Evolutionary conservation across 2,888 invertebrate species (phyloP).

Genomic region (Carcina quercana): DNA sequence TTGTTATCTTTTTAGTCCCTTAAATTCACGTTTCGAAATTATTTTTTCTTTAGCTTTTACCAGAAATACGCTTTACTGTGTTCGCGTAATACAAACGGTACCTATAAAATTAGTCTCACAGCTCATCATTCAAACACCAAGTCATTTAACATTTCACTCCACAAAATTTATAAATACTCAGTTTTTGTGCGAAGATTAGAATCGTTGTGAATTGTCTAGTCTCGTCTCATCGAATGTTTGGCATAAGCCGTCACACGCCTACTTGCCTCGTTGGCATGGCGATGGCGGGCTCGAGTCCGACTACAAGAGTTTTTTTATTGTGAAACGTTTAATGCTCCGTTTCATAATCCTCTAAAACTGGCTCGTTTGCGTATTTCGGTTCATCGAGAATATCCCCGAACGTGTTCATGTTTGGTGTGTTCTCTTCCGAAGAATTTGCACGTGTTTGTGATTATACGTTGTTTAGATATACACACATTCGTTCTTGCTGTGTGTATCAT

Average conservation of each 20-base stretch:
- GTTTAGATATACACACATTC: too few species aligned
- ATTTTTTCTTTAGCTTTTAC: too few species aligned
- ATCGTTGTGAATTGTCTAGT: slow-evolving; percentile 33
- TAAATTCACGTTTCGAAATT: too few species aligned
- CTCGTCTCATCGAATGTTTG: slow-evolving; percentile 41
- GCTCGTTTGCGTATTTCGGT: too few species aligned
- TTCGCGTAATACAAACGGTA: too few species aligned
- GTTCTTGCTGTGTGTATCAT: too few species aligned
- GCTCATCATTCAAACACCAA: slow-evolving; percentile 4
- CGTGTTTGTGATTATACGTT: too few species aligned
- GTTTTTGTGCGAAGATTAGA: slow-evolving; percentile 22
- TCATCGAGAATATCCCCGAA: slow-evolving; percentile 7
- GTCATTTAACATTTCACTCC: slow-evolving; percentile 7
- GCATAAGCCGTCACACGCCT: slow-evolving; percentile 47
- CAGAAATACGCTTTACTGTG: too few species aligned
- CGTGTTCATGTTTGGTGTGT: too few species aligned
- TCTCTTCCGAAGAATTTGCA: too few species aligned
- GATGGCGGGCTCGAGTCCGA: slow-evolving; percentile 29
- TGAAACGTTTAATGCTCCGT: slow-evolving; percentile 24
- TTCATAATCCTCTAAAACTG: too few species aligned
- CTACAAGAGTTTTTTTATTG: slow-evolving; percentile 30
- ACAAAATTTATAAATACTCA: slow-evolving; percentile 14
- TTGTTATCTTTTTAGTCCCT: too few species aligned
- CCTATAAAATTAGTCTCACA: slow-evolving; percentile 5
- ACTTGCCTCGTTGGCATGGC: slow-evolving; percentile 40